Evolutionary conservation across 2,888 invertebrate species (phyloP), one percentile per base, ranked within the genome.

Genomic region (Luperina nickerlii): DNA sequence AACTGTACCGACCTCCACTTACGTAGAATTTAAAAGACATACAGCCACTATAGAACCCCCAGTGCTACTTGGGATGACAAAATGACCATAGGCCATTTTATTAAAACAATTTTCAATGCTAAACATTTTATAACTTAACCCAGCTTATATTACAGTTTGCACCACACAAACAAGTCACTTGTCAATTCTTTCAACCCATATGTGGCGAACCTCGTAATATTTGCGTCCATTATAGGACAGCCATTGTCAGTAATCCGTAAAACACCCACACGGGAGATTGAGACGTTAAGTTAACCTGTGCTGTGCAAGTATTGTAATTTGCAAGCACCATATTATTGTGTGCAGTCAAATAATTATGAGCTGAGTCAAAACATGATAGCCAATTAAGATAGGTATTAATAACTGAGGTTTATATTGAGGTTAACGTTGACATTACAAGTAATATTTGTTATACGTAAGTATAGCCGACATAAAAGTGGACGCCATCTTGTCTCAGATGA

Each of bases 261-360:
- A 74, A 78, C 90, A 72, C 88, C 90, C 81, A 90, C 88, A 48
- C 85, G 54, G 13, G 45, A 77, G 85, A 90, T 90, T 90, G 81
- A 91, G 90, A 85, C 84, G 86, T 88, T 65, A 85, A 69, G 74
- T 80, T 86, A 82, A 84, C 81, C 76, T 79, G 72, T 57, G 27
- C 70, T 27, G 62, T 24, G 70, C 85, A 79, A 86, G 88, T 85
- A 87, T 87, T 86, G 75, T 91, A 89, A 90, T 90, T 88, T 89
- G 87, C 83, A 79, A 72, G 71, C 82, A 80, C 78, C 77, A 84
- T 78, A 71, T 67, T 79, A 84, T 74, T 82, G 80, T 78, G 77
- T 68, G 72, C 78, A 78, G 60, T 78, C 72, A 71, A 70, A 82
- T 83, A 70, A 84, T 86, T 88, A 68, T 68, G 15, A 63, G 74